Base-by-base conservation (phyloP, 2,113 vertebrate genomes). In the Cottus gobio region DNA sequence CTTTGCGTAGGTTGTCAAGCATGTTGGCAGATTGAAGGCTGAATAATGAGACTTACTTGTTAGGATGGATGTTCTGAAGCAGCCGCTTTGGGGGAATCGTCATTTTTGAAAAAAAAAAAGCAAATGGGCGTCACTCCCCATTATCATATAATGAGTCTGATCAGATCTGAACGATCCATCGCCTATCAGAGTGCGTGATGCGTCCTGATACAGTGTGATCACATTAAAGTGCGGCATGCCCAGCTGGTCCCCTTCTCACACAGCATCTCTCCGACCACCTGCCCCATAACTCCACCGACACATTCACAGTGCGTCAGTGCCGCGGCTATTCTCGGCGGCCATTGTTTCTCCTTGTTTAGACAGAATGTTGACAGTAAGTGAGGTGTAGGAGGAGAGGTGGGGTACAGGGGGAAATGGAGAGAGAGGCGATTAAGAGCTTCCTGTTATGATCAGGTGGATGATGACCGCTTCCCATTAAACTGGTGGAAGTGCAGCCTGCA, bases 291-390 rank as follows among this genome's bases (percentile, higher is more conserved):
- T 90, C 85, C 60, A 24, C 67, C 60, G 78, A 84, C 87, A 77
- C 87, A 84, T 80, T 75, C 75, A 80, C 84, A 39, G 7, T 58
- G 79, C 77, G 85, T 74, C 87, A 85, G 71, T 13, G 4, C 57
- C 28, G 82, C 71, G 80, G 85, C 88, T 92, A 90, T 90, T 92
- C 86, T 89, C 75, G 70, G 90, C 7, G 13, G 61, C 83, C 62
- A 75, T 75, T 83, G 87, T 88, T 75, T 65, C 62, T 73, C 58
- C 74, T 66, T 83, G 89, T 89, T 90, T 82, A 65, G 76, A 77
- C 77, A 84, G 76, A 68, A 84, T 84, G 85, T 80, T 85, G 80
- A 90, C 82, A 79, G 60, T 78, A 85, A 87, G 46, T 85, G 36
- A 50, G 73, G 77, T 82, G 86, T 75, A 82, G 65, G 31, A 52